These are phyloP conservation scores for Eucera pruinosa DNA, from an alignment of 2,888 invertebrate genomes.

Conservation along the genomic window DNA sequence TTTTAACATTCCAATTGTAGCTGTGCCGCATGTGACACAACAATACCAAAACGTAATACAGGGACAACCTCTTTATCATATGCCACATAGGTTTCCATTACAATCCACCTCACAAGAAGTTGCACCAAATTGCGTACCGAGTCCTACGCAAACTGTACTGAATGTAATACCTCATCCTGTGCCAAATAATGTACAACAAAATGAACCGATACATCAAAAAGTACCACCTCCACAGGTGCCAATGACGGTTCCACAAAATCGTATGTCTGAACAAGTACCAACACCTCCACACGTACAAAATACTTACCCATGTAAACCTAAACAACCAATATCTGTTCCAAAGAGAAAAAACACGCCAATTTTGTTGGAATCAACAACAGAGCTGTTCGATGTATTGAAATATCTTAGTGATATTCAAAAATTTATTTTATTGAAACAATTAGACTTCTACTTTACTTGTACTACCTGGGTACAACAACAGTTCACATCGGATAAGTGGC, in stretches of 20 bases:
- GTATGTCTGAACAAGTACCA: background rate
- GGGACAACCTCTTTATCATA: background rate
- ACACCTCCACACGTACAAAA: background rate
- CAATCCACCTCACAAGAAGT: background rate
- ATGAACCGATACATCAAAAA: background rate
- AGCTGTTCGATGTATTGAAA: conserved; percentile 10
- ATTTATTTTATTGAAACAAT: conserved; percentile 20
- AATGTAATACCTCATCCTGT: background rate
- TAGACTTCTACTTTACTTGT: conserved; percentile 32
- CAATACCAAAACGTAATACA: background rate
- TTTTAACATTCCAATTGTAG: background rate
- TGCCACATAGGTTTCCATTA: background rate
- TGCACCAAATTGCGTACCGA: background rate
- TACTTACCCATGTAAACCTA: background rate
- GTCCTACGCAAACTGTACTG: background rate
- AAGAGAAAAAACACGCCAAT: background rate
- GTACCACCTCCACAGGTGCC: too few relatives aligned
- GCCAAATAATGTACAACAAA: background rate
- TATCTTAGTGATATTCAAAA: conserved; percentile 40
- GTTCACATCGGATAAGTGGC: conserved; percentile 18
- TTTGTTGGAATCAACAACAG: conserved; percentile 22
- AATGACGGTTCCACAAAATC: background rate
- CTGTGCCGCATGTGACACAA: background rate
- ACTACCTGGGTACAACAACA: conserved; percentile 23
- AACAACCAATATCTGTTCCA: background rate